phyloP scores from a whole-genome alignment of 2,797 vertebrate genomes.

The Moxostoma hubbsi region DNA sequence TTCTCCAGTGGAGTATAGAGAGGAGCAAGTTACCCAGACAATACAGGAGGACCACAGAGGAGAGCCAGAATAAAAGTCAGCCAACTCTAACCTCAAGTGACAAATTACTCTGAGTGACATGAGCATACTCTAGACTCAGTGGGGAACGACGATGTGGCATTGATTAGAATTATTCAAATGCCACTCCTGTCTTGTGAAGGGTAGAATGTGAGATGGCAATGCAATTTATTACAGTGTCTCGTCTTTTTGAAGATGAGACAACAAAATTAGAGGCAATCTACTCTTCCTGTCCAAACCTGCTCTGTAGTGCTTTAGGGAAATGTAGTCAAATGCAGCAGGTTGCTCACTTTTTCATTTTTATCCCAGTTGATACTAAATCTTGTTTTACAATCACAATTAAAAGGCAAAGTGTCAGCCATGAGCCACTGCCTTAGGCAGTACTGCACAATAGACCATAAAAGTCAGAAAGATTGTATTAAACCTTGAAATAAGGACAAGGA shows the following conservation, averaged over 20 bases:
- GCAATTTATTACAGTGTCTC: constrained; percentile 32
- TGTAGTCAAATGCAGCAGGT: constrained; percentile 17
- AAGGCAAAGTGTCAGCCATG: constrained; percentile 18
- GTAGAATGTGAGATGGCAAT: constrained; percentile 33
- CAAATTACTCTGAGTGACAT: constrained; percentile 44
- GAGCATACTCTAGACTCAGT: constrained; percentile 29
- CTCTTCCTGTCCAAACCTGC: constrained; percentile 21
- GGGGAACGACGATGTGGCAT: constrained; percentile 30
- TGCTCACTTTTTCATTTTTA: constrained; percentile 15
- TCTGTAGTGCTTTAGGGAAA: constrained; percentile 29
- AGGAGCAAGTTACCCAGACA: constrained; percentile 18
- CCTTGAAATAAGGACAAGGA: background rate
- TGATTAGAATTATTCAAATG: constrained; percentile 54
- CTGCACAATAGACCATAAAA: background rate
- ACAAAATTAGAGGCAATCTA: constrained; percentile 28
- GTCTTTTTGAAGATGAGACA: constrained; percentile 39
- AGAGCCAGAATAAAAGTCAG: constrained; percentile 32
- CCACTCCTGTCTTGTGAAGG: constrained; percentile 44
- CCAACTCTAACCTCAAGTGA: constrained; percentile 34
- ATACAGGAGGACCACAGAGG: background rate
- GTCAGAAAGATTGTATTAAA: background rate
- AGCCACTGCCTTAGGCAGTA: constrained; percentile 12
- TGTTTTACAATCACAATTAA: constrained; percentile 20
- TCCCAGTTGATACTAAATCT: constrained; percentile 12
- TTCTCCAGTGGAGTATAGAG: constrained; percentile 25